Percentiles rank a stretch among this genome's conserved stretches.
phyloP scores from a whole-genome alignment of 2,888 invertebrate genomes.

The Corythucha ciliata region DNA sequence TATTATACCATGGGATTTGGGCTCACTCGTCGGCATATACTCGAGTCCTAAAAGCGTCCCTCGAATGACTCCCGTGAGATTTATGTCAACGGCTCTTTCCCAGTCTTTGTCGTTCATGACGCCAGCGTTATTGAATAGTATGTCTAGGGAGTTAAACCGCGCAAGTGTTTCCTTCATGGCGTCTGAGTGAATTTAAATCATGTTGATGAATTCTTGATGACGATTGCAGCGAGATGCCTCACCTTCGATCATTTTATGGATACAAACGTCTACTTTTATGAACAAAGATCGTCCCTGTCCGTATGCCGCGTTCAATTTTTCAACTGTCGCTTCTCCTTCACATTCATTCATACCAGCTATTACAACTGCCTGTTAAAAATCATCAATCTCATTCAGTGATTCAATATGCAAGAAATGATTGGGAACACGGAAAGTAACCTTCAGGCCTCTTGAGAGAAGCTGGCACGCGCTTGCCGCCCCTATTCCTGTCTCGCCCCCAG shows the following conservation, averaged over 20 bases:
- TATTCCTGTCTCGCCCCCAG: conserved; percentile 36
- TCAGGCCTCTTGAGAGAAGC: conserved; percentile 35
- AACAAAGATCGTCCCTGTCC: conserved; percentile 45
- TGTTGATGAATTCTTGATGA: not conserved
- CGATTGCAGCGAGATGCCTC: conserved; percentile 16
- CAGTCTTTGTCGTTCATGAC: conserved; percentile 41
- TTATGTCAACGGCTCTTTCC: conserved; percentile 42
- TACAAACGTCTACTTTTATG: conserved; percentile 47
- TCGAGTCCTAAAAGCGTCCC: conserved; percentile 49
- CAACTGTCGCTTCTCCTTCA: conserved; percentile 42
- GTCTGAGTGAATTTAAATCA: too few relatives aligned
- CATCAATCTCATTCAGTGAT: not conserved
- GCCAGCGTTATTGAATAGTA: conserved; percentile 38
- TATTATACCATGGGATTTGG: conserved; percentile 53
- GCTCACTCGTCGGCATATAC: conserved; percentile 43
- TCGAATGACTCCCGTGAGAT: conserved; percentile 43
- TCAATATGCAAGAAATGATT: not conserved
- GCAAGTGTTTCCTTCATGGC: conserved; percentile 21
- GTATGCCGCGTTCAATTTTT: conserved; percentile 43
- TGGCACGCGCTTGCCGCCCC: conserved; percentile 35
- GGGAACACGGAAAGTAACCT: conserved; percentile 25
- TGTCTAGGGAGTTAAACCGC: conserved; percentile 34
- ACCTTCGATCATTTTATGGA: conserved; percentile 43
- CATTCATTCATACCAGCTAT: conserved; percentile 42
- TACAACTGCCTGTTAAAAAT: conserved; percentile 37